Evolutionary conservation across 2,888 invertebrate species (phyloP), one percentile per base, ranked within the genome.

Genomic region (Hydrotaea diabolus): DNA sequence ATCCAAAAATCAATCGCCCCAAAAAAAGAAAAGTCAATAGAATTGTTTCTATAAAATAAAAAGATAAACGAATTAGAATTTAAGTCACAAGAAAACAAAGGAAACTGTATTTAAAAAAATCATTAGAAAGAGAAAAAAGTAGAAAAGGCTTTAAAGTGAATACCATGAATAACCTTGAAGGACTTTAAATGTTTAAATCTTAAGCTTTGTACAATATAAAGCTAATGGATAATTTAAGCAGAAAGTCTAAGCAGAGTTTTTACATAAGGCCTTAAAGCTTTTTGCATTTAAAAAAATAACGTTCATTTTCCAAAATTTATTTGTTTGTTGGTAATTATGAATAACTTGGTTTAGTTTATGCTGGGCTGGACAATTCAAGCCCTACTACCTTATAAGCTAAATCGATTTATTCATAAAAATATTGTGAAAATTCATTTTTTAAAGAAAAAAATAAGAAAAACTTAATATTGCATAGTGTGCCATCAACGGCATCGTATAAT

Each of bases 341-440:
- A 89, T 88, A 88, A 88, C 91, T 90, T 90, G 90, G 90, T 90
- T 90, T 89, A 87, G 90, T 87, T 89, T 90, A 88, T 76, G 7
- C 31, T 53, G 57, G n/a, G 74, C 49, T n/a, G 17, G 8, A 55
- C 13, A 1, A 1, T 23, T 55, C n/a, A n/a, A n/a, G n/a, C 23
- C 21, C 5, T 9, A 8, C 23, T 1, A 23, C 19, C 57, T 77
- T 64, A 72, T 87, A 88, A 88, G 88, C 89, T 90, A 88, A 89
- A 90, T 90, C 91, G 90, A 90, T 89, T 87, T 88, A 88, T 86
- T 86, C 88, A 88, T 88, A 87, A 86, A 82, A 64, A 73, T 82
- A 80, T 77, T 86, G 26, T 46, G 76, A 79, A 74, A 80, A 66
- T 76, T 71, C 39, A 78, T 64, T 71, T 87, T 85, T 87, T 84